These are phyloP conservation scores for Thamnophis sirtalis DNA, from an alignment of 2,113 vertebrate species.

Conservation along the genomic window DNA sequence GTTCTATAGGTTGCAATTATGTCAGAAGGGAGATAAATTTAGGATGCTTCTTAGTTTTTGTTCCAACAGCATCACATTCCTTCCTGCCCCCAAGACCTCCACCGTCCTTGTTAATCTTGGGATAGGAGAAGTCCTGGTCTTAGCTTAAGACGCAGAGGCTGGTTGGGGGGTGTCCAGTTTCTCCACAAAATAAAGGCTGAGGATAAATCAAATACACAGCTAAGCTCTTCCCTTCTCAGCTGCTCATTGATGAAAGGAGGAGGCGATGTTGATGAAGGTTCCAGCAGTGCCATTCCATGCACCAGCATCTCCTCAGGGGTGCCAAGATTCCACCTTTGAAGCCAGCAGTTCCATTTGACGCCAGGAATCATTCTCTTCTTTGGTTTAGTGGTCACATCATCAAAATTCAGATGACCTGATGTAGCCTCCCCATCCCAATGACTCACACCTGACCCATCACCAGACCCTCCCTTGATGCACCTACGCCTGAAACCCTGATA, in stretches of 20 bases:
- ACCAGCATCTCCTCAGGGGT: background rate
- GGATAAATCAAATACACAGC: background rate
- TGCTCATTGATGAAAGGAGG: background rate
- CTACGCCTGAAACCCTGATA: no score
- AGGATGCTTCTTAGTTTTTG: background rate
- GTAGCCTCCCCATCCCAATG: no score
- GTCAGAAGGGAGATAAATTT: background rate
- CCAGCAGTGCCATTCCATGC: background rate
- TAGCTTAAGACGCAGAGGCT: background rate
- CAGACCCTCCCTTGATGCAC: no score
- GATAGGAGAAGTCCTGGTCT: background rate
- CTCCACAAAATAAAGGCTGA: background rate
- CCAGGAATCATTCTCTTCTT: no score
- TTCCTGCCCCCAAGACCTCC: background rate
- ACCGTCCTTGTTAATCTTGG: background rate
- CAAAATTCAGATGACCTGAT: no score
- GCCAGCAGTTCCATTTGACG: background rate
- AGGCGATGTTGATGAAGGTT: background rate
- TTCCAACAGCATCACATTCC: background rate
- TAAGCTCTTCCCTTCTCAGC: background rate
- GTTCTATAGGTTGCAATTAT: conserved; percentile 19
- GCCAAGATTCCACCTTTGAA: background rate
- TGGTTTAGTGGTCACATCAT: no score
- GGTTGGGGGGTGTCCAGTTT: background rate
- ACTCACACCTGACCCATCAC: no score